Conservation (phyloP, 2,888 invertebrate genomes). For the Physocephala rufipes region DNA sequence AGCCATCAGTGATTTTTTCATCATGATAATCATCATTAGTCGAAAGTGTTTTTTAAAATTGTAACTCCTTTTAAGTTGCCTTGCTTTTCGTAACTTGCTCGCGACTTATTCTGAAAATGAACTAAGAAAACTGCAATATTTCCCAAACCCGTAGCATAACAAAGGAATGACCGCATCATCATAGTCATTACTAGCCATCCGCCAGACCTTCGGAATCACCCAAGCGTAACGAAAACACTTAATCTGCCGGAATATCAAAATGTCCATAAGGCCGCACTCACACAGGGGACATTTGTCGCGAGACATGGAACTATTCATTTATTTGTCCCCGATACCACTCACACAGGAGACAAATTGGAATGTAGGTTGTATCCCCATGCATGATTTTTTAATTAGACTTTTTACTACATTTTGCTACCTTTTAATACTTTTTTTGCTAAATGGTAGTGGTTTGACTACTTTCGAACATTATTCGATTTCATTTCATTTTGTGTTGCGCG, state of each 20-base stretch:
- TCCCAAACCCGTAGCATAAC: conserved; percentile 32
- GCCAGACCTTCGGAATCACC: conserved; percentile 38
- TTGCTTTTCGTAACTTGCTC: not conserved
- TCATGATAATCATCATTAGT: not conserved
- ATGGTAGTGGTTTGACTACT: no score
- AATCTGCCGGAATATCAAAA: conserved; percentile 33
- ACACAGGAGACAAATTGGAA: no score
- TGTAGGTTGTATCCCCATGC: no score
- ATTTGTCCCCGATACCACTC: no score
- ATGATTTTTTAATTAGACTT: no score
- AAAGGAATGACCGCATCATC: not conserved
- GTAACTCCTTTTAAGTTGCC: not conserved
- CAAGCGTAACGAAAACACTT: conserved; percentile 42
- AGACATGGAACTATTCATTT: conserved; percentile 2
- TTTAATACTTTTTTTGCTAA: no score
- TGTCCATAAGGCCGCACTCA: no score
- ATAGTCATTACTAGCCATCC: conserved; percentile 22
- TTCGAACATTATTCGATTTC: no score
- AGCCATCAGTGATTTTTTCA: not conserved
- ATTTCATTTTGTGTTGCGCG: no score
- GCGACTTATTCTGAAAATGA: conserved; percentile 9
- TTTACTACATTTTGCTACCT: no score
- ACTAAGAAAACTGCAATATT: conserved; percentile 15
- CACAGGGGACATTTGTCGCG: no score
- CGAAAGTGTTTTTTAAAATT: not conserved